Percentiles rank a stretch among this genome's conserved stretches.
Conservation (phyloP, 2,797 vertebrate species). For the Melanotaenia maccullochi region DNA sequence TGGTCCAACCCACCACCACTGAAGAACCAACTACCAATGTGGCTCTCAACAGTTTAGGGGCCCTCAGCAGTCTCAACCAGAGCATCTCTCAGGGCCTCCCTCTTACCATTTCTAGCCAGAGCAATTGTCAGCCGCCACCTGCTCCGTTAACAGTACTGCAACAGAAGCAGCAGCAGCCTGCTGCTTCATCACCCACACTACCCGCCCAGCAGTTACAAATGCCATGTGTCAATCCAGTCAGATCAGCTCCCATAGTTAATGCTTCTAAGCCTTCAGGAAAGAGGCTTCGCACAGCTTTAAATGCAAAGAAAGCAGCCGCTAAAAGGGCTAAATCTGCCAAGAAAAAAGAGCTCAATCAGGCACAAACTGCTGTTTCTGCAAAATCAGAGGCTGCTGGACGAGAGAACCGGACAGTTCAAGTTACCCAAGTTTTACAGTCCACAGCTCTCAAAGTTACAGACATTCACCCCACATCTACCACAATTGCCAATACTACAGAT, state of each 20-base stretch:
- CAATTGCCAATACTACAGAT: constrained; percentile 37
- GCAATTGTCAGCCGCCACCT: constrained; percentile 81
- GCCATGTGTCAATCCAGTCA: constrained; percentile 54
- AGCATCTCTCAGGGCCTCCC: constrained; percentile 91
- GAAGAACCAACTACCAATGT: constrained; percentile 95
- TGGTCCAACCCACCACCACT: constrained; percentile 93
- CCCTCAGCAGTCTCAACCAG: constrained; percentile 96
- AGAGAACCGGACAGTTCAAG: constrained; percentile 47
- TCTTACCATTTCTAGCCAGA: constrained; percentile 85
- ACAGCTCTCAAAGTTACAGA: constrained; percentile 50
- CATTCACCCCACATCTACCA: constrained; percentile 35
- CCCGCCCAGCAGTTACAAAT: constrained; percentile 65
- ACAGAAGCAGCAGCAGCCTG: constrained; percentile 68
- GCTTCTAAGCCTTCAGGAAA: constrained; percentile 69
- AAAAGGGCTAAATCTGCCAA: constrained; percentile 86
- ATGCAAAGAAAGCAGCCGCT: constrained; percentile 80
- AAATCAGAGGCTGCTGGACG: constrained; percentile 44
- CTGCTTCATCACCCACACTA: constrained; percentile 48
- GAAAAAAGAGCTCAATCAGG: constrained; percentile 69
- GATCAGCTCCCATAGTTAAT: constrained; percentile 55
- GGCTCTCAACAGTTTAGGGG: constrained; percentile 94
- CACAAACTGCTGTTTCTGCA: constrained; percentile 44
- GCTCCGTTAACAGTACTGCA: constrained; percentile 79
- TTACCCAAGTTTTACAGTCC: constrained; percentile 42
- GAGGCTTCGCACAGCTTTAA: constrained; percentile 70